Evolutionary conservation across 2,888 invertebrate genomes (phyloP).

Genomic region (Campopleginae sp.): DNA sequence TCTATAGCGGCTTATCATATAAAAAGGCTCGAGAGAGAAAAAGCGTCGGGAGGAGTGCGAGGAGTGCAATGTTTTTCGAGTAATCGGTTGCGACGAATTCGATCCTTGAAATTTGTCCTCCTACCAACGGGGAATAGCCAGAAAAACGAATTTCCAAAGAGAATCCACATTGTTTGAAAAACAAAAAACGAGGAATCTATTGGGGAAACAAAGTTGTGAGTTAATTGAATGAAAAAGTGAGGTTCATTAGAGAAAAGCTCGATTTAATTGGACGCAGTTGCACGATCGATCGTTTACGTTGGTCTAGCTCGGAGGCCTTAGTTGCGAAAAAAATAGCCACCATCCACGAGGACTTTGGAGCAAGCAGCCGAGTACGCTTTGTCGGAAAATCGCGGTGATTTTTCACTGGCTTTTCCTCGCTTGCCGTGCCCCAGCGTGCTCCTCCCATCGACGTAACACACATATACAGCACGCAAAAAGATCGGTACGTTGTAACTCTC

Average conservation of each 20-base stretch:
- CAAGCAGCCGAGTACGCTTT: constrained; percentile 77
- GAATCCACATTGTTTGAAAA: neutral
- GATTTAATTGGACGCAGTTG: neutral
- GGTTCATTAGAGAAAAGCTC: neutral
- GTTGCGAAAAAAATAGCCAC: constrained; percentile 78
- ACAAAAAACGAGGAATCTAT: neutral
- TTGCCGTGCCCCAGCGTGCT: constrained; percentile 29
- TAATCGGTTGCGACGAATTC: neutral
- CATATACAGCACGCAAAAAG: constrained; percentile 59
- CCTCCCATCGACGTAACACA: constrained; percentile 74
- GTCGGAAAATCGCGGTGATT: constrained; percentile 80
- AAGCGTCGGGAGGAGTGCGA: too few species aligned
- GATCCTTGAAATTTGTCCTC: neutral
- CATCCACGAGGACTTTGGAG: constrained; percentile 80
- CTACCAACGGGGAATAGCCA: neutral
- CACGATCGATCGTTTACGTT: neutral
- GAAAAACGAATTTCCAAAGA: neutral
- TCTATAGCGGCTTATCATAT: constrained; percentile 40
- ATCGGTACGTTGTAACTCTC: constrained; percentile 31
- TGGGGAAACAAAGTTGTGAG: neutral
- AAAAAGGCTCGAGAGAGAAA: neutral
- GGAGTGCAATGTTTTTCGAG: neutral
- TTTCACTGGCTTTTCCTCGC: constrained; percentile 76
- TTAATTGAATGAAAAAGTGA: neutral
- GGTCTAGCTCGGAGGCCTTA: neutral